These are phyloP conservation scores for Microchirus variegatus DNA, from an alignment of 2,797 vertebrate species.

Conservation along the genomic window DNA sequence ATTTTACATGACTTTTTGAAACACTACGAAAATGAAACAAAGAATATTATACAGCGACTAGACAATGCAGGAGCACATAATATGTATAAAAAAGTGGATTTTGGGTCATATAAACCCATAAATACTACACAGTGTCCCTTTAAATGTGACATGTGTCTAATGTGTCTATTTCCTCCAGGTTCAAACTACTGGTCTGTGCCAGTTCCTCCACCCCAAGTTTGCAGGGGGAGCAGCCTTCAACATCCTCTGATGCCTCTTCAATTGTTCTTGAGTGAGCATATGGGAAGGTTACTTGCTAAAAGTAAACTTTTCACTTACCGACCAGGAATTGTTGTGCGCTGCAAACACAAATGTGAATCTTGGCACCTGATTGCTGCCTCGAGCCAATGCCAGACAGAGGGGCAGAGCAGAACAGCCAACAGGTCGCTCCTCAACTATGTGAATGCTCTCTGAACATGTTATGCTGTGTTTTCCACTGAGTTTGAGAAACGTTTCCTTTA, in stretches of 20 bases:
- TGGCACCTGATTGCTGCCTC: background rate
- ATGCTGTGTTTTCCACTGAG: too few relatives aligned
- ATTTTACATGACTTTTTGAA: too few relatives aligned
- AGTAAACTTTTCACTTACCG: background rate
- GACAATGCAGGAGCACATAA: too few relatives aligned
- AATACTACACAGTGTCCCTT: too few relatives aligned
- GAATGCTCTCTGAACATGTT: conserved; percentile 61
- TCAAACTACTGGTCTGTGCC: conserved; percentile 75
- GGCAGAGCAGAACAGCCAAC: conserved; percentile 13
- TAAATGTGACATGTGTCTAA: too few relatives aligned
- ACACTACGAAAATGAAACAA: too few relatives aligned
- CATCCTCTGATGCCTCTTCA: conserved; percentile 82
- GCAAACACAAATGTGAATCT: background rate
- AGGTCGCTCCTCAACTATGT: conserved; percentile 90
- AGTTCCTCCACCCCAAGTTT: conserved; percentile 49
- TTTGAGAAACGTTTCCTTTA: too few relatives aligned
- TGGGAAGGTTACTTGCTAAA: background rate
- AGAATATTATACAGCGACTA: too few relatives aligned
- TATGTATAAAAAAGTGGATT: too few relatives aligned
- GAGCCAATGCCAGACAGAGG: too few relatives aligned
- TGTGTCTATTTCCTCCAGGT: conserved; percentile 54
- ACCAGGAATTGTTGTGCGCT: background rate
- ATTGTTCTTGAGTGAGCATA: conserved; percentile 65
- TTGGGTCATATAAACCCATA: too few relatives aligned
- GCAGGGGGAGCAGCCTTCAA: conserved; percentile 87